Base-by-base conservation (phyloP, 2,888 invertebrate genomes). In the Hemaris fuciformis region DNA sequence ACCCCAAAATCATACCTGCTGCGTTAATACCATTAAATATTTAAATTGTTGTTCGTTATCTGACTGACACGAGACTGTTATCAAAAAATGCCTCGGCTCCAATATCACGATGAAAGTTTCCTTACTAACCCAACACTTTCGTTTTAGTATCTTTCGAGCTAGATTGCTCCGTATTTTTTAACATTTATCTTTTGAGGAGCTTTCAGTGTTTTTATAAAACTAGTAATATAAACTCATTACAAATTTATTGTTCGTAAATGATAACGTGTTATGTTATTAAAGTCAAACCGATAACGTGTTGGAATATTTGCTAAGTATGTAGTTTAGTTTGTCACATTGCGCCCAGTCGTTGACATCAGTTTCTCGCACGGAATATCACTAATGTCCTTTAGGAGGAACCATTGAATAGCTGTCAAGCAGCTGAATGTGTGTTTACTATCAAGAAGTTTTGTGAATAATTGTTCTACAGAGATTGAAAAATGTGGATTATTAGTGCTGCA, bases 201-300 rank as follows among this genome's bases (percentile, higher is more conserved):
- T 53, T 53, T 31, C 2, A n/a, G 46, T 53, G 53, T 53, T 53
- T 18, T 31, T 27, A 18, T 10, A 38, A 53, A 25, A 46, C 46
- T n/a, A 6, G 10, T 18, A 53, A 18, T 31, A 15, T 8, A n/a
- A 41, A 38, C 41, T 57, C 27, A 53, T 53, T 57, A 57, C 57
- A 18, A 53, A 53, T 53, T 53, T 18, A 53, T 18, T 31, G 31
- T 76, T 74, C 43, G 27, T 59, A 7, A 42, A 75, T 75, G 87
- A 91, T 88, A 87, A 89, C 80, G 76, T 72, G 71, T 20, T 31
- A 7, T 31, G 22, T 57, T 58, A 62, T 62, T 78, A 79, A 84
- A 84, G 81, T 87, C 81, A 79, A 66, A 73, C 75, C 71, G 88
- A 89, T 88, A 88, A 89, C 83, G 65, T 61, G 59, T 61, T 38